A percentile compares a stretch with the other conserved stretches of the same genome.
phyloP scores from a whole-genome alignment of 1,140 invertebrate genomes.

The Octopus sinensis region DNA sequence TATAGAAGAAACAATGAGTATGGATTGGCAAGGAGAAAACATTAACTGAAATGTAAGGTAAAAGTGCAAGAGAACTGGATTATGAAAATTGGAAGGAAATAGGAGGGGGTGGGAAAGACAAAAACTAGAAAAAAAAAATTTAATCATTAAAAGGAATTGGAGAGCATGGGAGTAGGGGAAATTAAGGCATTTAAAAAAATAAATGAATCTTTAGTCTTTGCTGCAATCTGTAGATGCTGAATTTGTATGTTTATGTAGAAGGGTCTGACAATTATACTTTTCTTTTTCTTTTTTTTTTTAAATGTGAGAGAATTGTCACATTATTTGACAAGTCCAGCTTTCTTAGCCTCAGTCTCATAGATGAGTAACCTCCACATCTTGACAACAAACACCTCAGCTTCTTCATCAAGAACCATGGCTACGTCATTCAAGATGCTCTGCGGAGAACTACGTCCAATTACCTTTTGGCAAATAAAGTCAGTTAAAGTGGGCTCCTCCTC shows the following conservation, averaged over 20 bases:
- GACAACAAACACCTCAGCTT: conserved; percentile 98
- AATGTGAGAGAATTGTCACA: background rate
- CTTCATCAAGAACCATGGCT: conserved; percentile 98
- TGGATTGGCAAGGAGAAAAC: background rate
- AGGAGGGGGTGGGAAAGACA: background rate
- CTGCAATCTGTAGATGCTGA: background rate
- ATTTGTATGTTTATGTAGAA: background rate
- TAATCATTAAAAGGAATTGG: background rate
- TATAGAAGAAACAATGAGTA: conserved; percentile 3
- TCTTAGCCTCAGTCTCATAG: conserved; percentile 98
- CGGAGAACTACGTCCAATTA: conserved; percentile 85
- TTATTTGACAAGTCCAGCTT: conserved; percentile 60
- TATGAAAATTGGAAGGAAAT: background rate
- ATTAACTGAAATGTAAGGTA: background rate
- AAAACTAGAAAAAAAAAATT: background rate
- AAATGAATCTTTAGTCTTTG: conserved; percentile 7
- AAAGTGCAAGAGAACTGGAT: background rate
- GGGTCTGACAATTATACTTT: background rate
- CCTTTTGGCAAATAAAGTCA: conserved; percentile 98
- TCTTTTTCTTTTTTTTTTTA: no score
- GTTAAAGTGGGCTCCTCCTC: conserved; percentile 97
- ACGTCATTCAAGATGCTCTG: conserved; percentile 95
- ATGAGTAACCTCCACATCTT: conserved; percentile 99
- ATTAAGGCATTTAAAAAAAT: conserved; percentile 11
- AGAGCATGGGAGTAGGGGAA: conserved; percentile 8